Evolutionary conservation across 2,888 invertebrate genomes (phyloP).

Genomic region (Idaea aversata): DNA sequence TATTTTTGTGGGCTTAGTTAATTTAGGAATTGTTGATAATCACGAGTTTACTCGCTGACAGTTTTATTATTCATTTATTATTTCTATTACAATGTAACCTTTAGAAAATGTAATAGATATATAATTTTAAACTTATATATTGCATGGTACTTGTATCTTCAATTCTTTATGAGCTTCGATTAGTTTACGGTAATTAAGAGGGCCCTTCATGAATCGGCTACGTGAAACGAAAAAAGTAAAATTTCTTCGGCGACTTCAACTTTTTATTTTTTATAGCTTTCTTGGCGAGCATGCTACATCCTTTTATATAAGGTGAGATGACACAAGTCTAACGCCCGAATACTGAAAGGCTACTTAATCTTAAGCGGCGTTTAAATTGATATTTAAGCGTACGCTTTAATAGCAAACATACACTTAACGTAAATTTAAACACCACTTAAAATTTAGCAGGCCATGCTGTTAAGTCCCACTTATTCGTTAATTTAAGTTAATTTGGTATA

Average conservation of each 20-base stretch:
- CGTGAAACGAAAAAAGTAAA: not conserved
- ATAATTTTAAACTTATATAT: slow-evolving; percentile 51
- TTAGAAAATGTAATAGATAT: slow-evolving; percentile 38
- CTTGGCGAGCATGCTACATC: too few relatives aligned
- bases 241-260: not conserved
- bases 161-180: slow-evolving; percentile 65
- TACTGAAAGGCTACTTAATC: too few relatives aligned
- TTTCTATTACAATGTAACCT: slow-evolving; percentile 62
- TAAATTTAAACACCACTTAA: too few relatives aligned
- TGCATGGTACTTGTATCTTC: slow-evolving; percentile 62
- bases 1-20: slow-evolving; percentile 30
- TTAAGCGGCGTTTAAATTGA: too few relatives aligned
- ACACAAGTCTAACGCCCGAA: too few relatives aligned
- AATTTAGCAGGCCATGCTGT: too few relatives aligned
- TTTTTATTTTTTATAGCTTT: too few relatives aligned
- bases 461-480: too few relatives aligned
- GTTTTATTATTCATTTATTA: slow-evolving; percentile 80
- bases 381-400: too few relatives aligned
- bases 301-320: too few relatives aligned
- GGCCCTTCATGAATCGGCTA: not conserved
- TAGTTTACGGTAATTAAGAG: slow-evolving; percentile 22
- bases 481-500: too few relatives aligned
- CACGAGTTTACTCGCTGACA: slow-evolving; percentile 40
- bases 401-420: too few relatives aligned
- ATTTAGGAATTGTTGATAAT: slow-evolving; percentile 31